A percentile compares a stretch with the other conserved stretches of the same genome.
Evolutionary conservation across 2,888 invertebrate genomes (phyloP).

Genomic region (Melinopterus prodromus): DNA sequence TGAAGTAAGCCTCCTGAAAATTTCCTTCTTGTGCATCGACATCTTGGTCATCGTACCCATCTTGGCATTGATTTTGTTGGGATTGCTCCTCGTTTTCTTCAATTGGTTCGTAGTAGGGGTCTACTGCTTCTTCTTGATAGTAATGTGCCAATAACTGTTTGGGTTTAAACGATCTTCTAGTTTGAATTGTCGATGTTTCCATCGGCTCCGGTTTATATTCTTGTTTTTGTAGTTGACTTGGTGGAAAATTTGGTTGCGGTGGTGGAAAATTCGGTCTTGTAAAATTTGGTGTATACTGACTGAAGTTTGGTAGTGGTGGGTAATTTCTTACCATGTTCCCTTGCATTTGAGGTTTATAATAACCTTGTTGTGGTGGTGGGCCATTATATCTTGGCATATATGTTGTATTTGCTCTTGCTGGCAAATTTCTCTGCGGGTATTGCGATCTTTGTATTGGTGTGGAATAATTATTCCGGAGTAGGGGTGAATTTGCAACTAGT

Average conservation of each 20-base stretch:
- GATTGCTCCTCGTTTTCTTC: background rate
- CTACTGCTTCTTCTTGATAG: background rate
- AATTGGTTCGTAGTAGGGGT: background rate
- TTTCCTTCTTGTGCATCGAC: background rate
- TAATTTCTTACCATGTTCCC: background rate
- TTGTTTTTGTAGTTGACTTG: background rate
- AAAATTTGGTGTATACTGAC: background rate
- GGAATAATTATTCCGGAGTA: background rate
- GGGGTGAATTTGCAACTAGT: background rate
- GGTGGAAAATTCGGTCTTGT: background rate
- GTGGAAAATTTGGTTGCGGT: background rate
- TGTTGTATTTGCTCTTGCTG: background rate
- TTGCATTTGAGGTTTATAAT: background rate
- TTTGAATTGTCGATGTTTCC: background rate
- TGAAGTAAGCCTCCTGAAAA: background rate
- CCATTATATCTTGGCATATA: background rate
- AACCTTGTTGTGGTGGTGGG: background rate
- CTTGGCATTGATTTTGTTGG: background rate
- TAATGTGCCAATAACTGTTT: too few relatives aligned
- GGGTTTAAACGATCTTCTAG: background rate
- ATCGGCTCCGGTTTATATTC: background rate
- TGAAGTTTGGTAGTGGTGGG: background rate
- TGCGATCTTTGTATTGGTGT: background rate
- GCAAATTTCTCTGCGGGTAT: background rate
- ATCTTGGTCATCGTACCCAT: background rate